These are phyloP conservation scores for Carpatolechia fugitivella DNA, from an alignment of 2,888 invertebrate genomes.

Conservation along the genomic window DNA sequence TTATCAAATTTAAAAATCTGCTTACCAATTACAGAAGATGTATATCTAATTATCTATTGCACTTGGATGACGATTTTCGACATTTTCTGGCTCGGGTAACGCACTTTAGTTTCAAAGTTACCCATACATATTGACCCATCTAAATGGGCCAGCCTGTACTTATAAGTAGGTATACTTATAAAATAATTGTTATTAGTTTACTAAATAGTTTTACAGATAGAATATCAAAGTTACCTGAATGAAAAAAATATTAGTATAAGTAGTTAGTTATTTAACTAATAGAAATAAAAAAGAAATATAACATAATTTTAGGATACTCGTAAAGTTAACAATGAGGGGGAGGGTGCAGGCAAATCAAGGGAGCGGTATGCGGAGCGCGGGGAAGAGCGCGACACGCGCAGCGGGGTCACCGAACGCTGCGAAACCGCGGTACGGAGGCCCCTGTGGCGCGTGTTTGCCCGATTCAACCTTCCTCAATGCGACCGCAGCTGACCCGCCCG, in stretches of 20 bases:
- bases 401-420: slow-evolving; percentile 73
- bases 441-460: slow-evolving; percentile 64
- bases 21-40: no score
- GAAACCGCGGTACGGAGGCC: slow-evolving; percentile 67
- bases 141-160: no score
- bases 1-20: no score
- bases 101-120: no score
- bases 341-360: slow-evolving; percentile 42
- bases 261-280: background rate
- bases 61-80: no score
- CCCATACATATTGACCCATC: no score
- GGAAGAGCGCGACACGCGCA: slow-evolving; percentile 75
- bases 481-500: slow-evolving; percentile 75
- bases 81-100: no score
- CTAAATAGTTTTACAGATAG: no score
- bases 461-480: slow-evolving; percentile 79
- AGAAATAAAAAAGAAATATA: background rate
- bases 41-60: no score
- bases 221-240: no score
- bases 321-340: slow-evolving; percentile 31
- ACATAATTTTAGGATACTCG: slow-evolving; percentile 10
- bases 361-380: slow-evolving; percentile 50
- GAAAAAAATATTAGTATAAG: background rate
- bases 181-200: no score
- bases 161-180: no score